phyloP scores from a whole-genome alignment of 2,888 invertebrate species.

The Crepidodera aurea region DNA sequence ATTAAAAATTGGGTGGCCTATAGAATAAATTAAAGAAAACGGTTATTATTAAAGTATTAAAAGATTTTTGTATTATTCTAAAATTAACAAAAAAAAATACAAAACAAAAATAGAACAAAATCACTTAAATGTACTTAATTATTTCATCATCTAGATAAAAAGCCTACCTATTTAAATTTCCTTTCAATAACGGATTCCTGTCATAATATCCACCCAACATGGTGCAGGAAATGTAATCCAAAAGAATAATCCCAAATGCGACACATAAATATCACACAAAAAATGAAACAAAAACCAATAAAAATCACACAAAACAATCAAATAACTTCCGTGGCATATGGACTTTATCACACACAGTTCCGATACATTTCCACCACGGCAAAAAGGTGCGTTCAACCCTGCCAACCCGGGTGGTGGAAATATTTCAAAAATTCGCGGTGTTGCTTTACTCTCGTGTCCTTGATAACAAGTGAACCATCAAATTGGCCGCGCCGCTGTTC shows the following conservation, averaged over 20 bases:
- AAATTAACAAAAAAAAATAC: too few species aligned
- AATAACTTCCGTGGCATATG: conserved; percentile 26
- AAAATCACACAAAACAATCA: conserved; percentile 33
- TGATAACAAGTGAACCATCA: conserved; percentile 56
- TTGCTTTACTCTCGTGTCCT: conserved; percentile 48
- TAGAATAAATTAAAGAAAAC: too few species aligned
- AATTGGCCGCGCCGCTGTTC: conserved; percentile 34
- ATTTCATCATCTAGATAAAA: background rate
- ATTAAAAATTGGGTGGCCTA: too few species aligned
- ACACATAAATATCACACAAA: conserved; percentile 42
- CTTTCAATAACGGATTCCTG: conserved; percentile 68
- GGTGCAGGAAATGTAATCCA: conserved; percentile 46
- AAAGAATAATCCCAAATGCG: conserved; percentile 37
- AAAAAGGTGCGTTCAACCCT: conserved; percentile 14
- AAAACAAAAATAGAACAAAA: too few species aligned
- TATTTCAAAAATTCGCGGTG: conserved; percentile 22
- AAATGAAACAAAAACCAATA: conserved; percentile 35
- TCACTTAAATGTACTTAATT: too few species aligned
- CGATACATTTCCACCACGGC: conserved; percentile 25
- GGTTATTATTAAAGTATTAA: too few species aligned
- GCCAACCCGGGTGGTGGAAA: conserved; percentile 29
- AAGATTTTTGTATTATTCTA: too few species aligned
- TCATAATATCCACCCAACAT: conserved; percentile 66
- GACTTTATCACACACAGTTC: conserved; percentile 24
- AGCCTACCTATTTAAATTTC: conserved; percentile 65